Percentiles rank a stretch among this genome's conserved stretches.
phyloP scores from a whole-genome alignment of 2,797 vertebrate genomes.

The Rhinophrynus dorsalis region DNA sequence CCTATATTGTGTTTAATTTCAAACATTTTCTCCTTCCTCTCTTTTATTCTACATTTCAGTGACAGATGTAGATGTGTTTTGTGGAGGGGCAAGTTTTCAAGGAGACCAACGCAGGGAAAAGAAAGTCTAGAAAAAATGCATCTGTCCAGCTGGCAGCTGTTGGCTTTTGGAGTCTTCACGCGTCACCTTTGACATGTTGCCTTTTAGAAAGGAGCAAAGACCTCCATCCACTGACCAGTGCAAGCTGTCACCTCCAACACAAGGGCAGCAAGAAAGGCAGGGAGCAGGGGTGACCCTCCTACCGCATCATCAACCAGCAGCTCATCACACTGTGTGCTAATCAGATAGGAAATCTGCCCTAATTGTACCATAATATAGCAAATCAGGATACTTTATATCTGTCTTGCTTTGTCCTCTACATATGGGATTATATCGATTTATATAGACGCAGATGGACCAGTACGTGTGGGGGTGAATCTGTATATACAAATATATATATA shows the following conservation, averaged over 20 bases:
- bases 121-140: conserved; percentile 85
- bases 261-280: conserved; percentile 57
- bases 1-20: no score
- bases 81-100: conserved; percentile 74
- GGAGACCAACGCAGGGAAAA: conserved; percentile 69
- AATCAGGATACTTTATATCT: neutral
- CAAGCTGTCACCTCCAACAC: conserved; percentile 79
- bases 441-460: neutral
- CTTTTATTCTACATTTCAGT: conserved; percentile 66
- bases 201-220: conserved; percentile 69
- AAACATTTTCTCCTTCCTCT: neutral
- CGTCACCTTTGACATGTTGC: conserved; percentile 90
- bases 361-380: neutral
- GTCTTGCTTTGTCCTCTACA: neutral
- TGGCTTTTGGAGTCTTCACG: conserved; percentile 87
- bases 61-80: conserved; percentile 75
- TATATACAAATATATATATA: neutral
- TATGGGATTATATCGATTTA: neutral
- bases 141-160: conserved; percentile 83
- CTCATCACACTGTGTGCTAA: neutral
- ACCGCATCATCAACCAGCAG: conserved; percentile 5
- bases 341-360: neutral
- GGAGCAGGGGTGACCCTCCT: conserved; percentile 60
- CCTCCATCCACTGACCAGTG: conserved; percentile 74
- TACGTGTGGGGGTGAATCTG: no score